Base-by-base conservation (phyloP, 2,797 vertebrate species). In the Sebastes ruberrimus region DNA sequence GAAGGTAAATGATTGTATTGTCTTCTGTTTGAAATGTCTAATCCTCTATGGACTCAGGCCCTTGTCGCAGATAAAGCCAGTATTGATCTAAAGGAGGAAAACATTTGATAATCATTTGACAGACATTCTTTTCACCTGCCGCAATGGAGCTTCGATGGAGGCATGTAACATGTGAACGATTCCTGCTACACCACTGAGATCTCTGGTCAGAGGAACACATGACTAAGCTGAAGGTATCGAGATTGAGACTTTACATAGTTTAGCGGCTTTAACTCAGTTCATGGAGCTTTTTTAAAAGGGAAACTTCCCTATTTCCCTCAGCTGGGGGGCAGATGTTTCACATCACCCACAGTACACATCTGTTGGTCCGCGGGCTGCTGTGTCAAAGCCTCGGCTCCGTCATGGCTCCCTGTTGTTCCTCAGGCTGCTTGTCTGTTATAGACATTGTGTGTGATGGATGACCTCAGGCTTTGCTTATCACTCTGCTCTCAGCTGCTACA, bases 401-500 rank as follows among this genome's bases (percentile, higher is more conserved):
- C 30, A 4, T 7, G 55, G 33, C 56, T 60, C 7, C 16, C 61
- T 71, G 71, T 27, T 49, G 60, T 5, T 73, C 52, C 67, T 69
- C 25, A 0, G 75, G 61, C 76, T 68, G 27, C 46, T 30, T 71
- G 74, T 77, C 73, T 76, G 56, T 68, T 69, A 20, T 2, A 57
- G 69, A 56, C 74, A 1, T 53, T 4, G 10, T 68, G 76, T 56
- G 38, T 81, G 74, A 84, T 68, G 66, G 56, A 78, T 56, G 85
- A 80, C 81, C 72, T 66, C 63, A 0, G 71, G 64, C 32, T 80
- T 33, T 25, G 32, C 74, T 82, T 61, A 75, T 77, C 83, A 56
- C 71, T 62, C 42, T 20, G 16, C 60, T 78, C 16, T 59, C 57
- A 61, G 76, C 59, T 42, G 53, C 53, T 18, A 27, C 78, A 71